Evolutionary conservation across 2,888 invertebrate genomes (phyloP), one percentile per base, ranked within the genome.

Genomic region (Erannis defoliaria): DNA sequence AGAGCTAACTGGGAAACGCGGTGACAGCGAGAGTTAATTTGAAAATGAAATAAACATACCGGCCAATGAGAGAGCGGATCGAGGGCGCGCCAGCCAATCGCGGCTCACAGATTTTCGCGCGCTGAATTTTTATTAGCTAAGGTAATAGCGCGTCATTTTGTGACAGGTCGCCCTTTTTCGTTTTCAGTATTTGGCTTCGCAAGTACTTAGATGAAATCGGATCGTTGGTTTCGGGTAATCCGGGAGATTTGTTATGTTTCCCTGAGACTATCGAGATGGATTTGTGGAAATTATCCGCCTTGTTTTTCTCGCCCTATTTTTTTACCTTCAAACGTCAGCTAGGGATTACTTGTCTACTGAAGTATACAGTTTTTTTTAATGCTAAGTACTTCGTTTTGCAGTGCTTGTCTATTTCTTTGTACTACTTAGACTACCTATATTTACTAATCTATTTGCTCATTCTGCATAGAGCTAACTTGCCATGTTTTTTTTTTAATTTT

Each of bases 61-160:
- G 77, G 77, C 92, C 93, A 92, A 93, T 91, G 78, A 85, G 75
- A 81, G 65, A 70, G 72, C 74, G 75, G 79, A 85, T 77, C 85
- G 73, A 74, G 89, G 90, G 86, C 83, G 80, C 75, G 76, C 63
- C 80, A 80, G 66, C 92, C 90, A 92, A 92, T 91, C 77, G 77
- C 74, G 70, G 72, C 73, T 77, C 76, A 66, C 76, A 81, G 85
- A 88, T 90, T 90, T 93, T 90, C 92, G 92, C 92, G 92, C 90
- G 90, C 89, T 89, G 92, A 91, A 92, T 93, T 92, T 93, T 92
- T 93, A 93, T 93, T 93, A 92, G 90, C 86, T 75, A 65, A 84
- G 90, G 91, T 91, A 91, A 91, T 91, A 91, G 89, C 84, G 81
- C 88, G 89, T 89, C 92, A 91, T 91, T 90, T 90, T 89, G 90